phyloP scores from a whole-genome alignment of 2,797 vertebrate genomes.

The Tadarida brasiliensis region DNA sequence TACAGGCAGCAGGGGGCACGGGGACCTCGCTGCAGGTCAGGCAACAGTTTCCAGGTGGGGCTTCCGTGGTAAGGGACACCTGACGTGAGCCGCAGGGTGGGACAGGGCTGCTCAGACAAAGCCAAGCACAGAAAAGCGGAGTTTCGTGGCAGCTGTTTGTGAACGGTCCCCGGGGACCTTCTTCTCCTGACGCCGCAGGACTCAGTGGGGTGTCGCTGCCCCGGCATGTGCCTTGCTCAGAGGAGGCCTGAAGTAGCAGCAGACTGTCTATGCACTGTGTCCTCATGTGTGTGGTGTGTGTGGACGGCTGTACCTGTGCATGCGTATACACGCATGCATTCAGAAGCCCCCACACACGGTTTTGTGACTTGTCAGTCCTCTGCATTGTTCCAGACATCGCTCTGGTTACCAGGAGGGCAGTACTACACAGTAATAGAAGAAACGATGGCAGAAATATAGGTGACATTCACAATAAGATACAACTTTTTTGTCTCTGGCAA shows the following conservation, averaged over 20 bases:
- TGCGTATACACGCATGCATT: not conserved
- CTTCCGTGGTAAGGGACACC: not conserved
- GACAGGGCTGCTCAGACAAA: not conserved
- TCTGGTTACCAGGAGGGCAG: not conserved
- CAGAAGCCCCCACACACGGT: not conserved
- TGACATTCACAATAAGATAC: not conserved
- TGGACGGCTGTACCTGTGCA: too few relatives aligned
- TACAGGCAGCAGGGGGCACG: not conserved
- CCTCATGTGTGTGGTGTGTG: not conserved
- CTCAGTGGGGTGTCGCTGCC: too few relatives aligned
- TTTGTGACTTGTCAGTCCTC: not conserved
- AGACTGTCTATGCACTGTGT: not conserved
- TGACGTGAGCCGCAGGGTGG: not conserved
- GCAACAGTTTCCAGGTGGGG: not conserved
- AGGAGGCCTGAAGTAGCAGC: not conserved
- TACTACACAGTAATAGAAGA: not conserved
- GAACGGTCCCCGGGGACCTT: too few relatives aligned
- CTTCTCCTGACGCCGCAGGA: too few relatives aligned
- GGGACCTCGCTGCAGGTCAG: too few relatives aligned
- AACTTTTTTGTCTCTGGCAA: not conserved
- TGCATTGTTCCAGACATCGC: not conserved
- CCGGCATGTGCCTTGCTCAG: too few relatives aligned
- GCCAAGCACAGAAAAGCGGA: not conserved
- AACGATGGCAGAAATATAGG: not conserved
- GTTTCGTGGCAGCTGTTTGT: not conserved